Evolutionary conservation across 2,888 invertebrate species (phyloP), one percentile per base, ranked within the genome.

Genomic region (Aphrophora alni): DNA sequence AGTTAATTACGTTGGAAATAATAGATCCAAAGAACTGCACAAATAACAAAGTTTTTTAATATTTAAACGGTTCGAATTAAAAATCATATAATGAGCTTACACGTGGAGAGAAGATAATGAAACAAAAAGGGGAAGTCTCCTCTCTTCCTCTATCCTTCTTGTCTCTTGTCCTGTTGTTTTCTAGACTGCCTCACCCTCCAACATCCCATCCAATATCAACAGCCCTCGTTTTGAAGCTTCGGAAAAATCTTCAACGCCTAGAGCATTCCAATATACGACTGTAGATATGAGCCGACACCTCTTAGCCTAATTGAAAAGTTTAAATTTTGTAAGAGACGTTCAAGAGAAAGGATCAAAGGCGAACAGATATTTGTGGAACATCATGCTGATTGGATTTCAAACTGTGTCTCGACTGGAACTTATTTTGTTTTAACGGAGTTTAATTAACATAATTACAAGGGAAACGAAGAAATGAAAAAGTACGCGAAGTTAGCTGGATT

Each of bases 241-340:
- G 80, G 76, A 80, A 80, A 80, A 80, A 80, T 80, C 80, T 76
- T 80, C 80, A 80, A 77, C 76, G 80, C 80, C 72, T 28, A 25
- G 33, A 76, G 80, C 80, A 51, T 25, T 51, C 72, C 75, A 71
- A 78, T 72, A 72, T 71, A 26, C 26, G 71, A 26, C 28, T 12
- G 17, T n/a, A 68, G 44, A 59, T 51, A 27, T 25, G 24, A 28
- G 8, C 17, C 68, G 51, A 69, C 80, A 75, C 77, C 80, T 80
- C 38, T 80, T 77, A 73, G 68, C 38, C 73, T 80, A 77, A 80
- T 80, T 80, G 80, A 72, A 33, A 71, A 51, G 76, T 77, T 76
- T 59, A 59, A 59, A 59, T 59, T 59, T 59, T 59, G 59, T 21
- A 59, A 59, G 59, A 59, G 59, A 59, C 59, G 21, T 59, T 59